These are phyloP conservation scores for Pelodytes ibericus DNA, from an alignment of 2,797 vertebrate genomes.

Conservation along the genomic window DNA sequence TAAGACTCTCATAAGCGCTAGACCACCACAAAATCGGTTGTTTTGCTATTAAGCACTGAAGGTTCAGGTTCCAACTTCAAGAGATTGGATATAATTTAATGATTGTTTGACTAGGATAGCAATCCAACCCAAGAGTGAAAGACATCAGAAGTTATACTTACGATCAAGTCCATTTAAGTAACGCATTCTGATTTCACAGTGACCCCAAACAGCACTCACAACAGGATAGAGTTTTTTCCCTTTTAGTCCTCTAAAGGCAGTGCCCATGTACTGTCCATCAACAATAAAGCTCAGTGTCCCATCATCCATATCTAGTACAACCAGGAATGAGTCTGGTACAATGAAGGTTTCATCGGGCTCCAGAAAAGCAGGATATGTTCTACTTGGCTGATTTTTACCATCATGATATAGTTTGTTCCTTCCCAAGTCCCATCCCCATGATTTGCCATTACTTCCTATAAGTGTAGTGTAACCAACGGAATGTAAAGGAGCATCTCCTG, in stretches of 20 bases:
- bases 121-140: too few relatives aligned
- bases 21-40: too few relatives aligned
- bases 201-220: slow-evolving; percentile 98
- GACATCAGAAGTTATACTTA: slow-evolving; percentile 86
- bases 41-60: too few relatives aligned
- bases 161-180: slow-evolving; percentile 98
- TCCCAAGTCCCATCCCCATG: slow-evolving; percentile 98
- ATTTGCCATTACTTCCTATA: slow-evolving; percentile 91
- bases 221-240: slow-evolving; percentile 96
- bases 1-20: too few relatives aligned
- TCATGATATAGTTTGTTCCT: slow-evolving; percentile 96
- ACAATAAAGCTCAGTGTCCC: slow-evolving; percentile 96
- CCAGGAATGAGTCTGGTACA: slow-evolving; percentile 94
- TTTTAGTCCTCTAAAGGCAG: slow-evolving; percentile 94
- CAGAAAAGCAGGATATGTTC: slow-evolving; percentile 91
- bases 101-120: too few relatives aligned
- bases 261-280: slow-evolving; percentile 95
- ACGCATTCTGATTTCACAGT: slow-evolving; percentile 98
- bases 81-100: too few relatives aligned
- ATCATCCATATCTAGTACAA: slow-evolving; percentile 98
- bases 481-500: slow-evolving; percentile 87
- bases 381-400: slow-evolving; percentile 92
- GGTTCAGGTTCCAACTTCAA: too few relatives aligned
- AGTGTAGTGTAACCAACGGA: slow-evolving; percentile 95
- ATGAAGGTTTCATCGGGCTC: slow-evolving; percentile 94